Evolutionary conservation across 1,140 invertebrate species (phyloP), one percentile per base, ranked within the genome.

Genomic region (Grapholita molesta): DNA sequence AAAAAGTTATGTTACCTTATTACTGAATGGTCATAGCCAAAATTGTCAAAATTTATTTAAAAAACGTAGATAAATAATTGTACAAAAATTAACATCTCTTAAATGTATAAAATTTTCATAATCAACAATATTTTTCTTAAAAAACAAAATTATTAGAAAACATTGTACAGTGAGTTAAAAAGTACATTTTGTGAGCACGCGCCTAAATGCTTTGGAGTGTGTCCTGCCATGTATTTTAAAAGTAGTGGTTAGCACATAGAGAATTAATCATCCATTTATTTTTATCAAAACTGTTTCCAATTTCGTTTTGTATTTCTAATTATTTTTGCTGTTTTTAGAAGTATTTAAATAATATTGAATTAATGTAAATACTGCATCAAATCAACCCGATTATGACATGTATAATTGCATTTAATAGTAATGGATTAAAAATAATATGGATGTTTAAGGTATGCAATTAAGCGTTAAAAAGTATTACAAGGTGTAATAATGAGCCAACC

Each of bases 51-150:
- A 3, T 30, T 30, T 30, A 30, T 30, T 30, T 30, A 3, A 30
- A 3, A 30, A 35, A 35, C 33, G 35, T 82, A 80, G 73, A 25
- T 75, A 80, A 67, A 32, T 52, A 82, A 78, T 70, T 80, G 79
- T 82, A 82, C 75, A 79, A 75, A n/a, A n/a, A n/a, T n/a, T n/a
- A n/a, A n/a, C n/a, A n/a, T n/a, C n/a, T n/a, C n/a, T n/a, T n/a
- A n/a, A n/a, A n/a, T n/a, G n/a, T n/a, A n/a, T n/a, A n/a, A n/a
- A n/a, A n/a, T n/a, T n/a, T n/a, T n/a, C n/a, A n/a, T n/a, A 7
- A 66, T 74, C 72, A 75, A 67, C 72, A 78, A 74, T 68, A 23
- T 21, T 23, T 68, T 70, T 76, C n/a, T n/a, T n/a, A n/a, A n/a
- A n/a, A n/a, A n/a, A n/a, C n/a, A n/a, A n/a, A n/a, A n/a, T n/a